phyloP scores from a whole-genome alignment of 2,797 vertebrate genomes.

The Scarus forsteni region DNA sequence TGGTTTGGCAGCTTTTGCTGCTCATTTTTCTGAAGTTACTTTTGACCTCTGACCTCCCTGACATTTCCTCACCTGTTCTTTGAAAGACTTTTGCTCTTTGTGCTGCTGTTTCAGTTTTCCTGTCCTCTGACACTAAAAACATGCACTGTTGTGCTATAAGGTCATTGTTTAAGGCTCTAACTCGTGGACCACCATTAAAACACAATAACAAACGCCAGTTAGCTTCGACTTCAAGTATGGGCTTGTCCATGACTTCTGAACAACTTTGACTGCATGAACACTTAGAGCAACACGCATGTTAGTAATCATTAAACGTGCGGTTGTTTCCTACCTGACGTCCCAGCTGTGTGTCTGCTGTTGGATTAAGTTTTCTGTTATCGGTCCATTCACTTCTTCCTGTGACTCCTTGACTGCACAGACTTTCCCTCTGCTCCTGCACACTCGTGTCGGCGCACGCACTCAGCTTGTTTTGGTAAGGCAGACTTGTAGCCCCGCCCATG shows the following conservation, averaged over 20 bases:
- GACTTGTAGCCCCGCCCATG: slow-evolving; percentile 49
- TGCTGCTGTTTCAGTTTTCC: not conserved
- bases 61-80: not conserved
- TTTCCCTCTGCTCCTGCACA: not conserved
- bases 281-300: not conserved
- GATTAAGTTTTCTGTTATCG: not conserved
- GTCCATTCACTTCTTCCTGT: slow-evolving; percentile 47
- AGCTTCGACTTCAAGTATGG: not conserved
- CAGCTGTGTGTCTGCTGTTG: slow-evolving; percentile 5
- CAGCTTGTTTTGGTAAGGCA: slow-evolving; percentile 68
- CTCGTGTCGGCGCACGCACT: slow-evolving; percentile 47
- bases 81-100: not conserved
- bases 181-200: not conserved
- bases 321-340: slow-evolving; percentile 53
- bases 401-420: not conserved
- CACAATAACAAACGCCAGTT: not conserved
- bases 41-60: not conserved
- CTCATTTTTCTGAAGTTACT: not conserved
- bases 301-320: not conserved
- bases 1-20: not conserved
- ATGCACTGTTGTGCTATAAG: not conserved
- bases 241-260: not conserved
- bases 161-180: not conserved
- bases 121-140: not conserved
- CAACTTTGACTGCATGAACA: not conserved